These are phyloP conservation scores for Castor canadensis DNA, from an alignment of 2,113 vertebrate species.

Conservation along the genomic window DNA sequence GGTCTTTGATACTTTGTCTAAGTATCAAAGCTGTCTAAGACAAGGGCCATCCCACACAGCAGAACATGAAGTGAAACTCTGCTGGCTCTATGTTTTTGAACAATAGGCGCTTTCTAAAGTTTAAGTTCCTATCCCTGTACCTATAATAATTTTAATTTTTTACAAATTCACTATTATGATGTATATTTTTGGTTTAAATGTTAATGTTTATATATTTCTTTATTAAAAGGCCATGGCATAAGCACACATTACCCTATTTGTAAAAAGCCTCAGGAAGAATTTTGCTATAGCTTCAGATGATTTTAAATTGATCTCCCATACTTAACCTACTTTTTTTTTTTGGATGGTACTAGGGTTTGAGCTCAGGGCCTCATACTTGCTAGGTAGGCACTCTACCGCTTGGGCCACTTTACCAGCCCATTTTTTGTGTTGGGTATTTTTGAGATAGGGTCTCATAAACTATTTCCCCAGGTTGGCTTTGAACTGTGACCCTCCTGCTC, in stretches of 20 bases:
- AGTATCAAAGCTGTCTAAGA: not conserved
- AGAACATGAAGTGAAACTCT: not conserved
- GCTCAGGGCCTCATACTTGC: too few species aligned
- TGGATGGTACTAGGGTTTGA: too few species aligned
- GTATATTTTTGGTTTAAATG: not conserved
- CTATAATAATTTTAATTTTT: not conserved
- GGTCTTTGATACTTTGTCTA: not conserved
- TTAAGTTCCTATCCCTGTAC: not conserved
- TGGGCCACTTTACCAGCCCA: too few species aligned
- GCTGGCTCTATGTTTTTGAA: not conserved
- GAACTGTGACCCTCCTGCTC: too few species aligned
- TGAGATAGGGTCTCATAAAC: too few species aligned
- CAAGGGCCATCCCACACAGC: not conserved
- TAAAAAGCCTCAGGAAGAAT: not conserved
- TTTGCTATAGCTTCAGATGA: not conserved
- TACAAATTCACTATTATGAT: not conserved
- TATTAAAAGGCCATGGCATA: conserved; percentile 13
- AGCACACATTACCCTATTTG: not conserved
- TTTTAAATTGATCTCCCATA: conserved; percentile 27
- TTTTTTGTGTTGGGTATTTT: too few species aligned
- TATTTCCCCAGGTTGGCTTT: too few species aligned
- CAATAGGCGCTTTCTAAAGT: not conserved
- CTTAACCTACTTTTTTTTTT: conserved; percentile 25
- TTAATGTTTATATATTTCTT: conserved; percentile 27
- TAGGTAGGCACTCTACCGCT: too few species aligned